Percentiles rank a stretch among this genome's conserved stretches.
phyloP scores from a whole-genome alignment of 35 echinoderm and acorn worm genomes.

The Apostichopus japonicus region DNA sequence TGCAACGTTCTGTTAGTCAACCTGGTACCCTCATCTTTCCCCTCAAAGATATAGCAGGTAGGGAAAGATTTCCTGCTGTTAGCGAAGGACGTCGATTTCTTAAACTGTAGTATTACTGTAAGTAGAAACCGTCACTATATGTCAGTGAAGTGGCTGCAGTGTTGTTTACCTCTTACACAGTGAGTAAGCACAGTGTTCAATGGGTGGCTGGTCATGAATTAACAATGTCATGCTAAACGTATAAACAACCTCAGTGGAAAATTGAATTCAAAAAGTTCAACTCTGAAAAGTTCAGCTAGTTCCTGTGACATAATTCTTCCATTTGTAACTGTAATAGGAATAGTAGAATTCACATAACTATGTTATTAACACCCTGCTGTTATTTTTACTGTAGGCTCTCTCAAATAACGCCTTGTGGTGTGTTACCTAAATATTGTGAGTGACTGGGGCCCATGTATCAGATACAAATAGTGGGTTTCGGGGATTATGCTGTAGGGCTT shows the following conservation, averaged over 20 bases:
- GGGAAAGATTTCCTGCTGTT: neutral
- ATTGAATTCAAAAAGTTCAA: neutral
- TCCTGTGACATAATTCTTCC: neutral
- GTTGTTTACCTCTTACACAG: too few relatives aligned
- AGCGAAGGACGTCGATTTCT: neutral
- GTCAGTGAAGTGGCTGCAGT: too few relatives aligned
- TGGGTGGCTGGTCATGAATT: too few relatives aligned
- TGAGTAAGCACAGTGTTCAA: too few relatives aligned
- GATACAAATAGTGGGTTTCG: too few relatives aligned
- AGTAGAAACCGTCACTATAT: neutral
- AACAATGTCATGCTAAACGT: neutral
- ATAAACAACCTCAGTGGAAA: neutral
- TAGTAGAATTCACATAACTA: neutral
- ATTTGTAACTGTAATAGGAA: neutral
- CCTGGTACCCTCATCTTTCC: constrained; percentile 4
- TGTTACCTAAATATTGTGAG: neutral
- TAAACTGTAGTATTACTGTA: neutral
- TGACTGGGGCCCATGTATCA: neutral
- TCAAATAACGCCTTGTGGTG: neutral
- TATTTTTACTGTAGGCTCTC: neutral
- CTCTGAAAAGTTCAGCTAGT: neutral
- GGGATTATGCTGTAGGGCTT: too few relatives aligned
- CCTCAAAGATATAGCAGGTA: neutral
- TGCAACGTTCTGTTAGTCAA: neutral
- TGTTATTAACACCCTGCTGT: neutral